Base-by-base conservation (phyloP, 1,140 invertebrate species). In the Ceratoteleas bidentatus region DNA sequence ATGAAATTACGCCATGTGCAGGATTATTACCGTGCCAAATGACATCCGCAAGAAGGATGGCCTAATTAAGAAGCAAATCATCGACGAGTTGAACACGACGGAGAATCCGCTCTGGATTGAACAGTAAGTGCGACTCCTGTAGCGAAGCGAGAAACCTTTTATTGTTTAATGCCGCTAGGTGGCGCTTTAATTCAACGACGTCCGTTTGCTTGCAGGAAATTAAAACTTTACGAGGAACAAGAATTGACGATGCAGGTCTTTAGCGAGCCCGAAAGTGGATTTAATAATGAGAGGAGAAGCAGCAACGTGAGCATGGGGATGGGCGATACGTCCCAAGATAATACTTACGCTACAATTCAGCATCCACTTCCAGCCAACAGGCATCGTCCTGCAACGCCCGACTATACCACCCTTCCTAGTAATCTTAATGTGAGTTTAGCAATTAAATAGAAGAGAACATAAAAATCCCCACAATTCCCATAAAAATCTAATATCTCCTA, bases 101-200 rank as follows among this genome's bases (percentile, higher is more conserved):
- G 97, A 98, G 90, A 98, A 98, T 93, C 97, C 97, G 0, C 91
- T 98, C 0, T 98, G 97, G 97, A 96, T 97, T 50, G 97, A 98
- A 92, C 96, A 97, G 95, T 96, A 88, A 93, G 94, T 40, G 24
- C 24, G 24, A 24, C 4, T 24, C n/a, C n/a, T n/a, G n/a, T n/a
- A n/a, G n/a, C n/a, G n/a, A n/a, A n/a, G n/a, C n/a, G n/a, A n/a
- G n/a, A n/a, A n/a, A 4, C 24, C 24, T 24, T 24, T 24, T 24
- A 24, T 14, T 38, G 33, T 40, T 73, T 45, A 13, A 16, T 38
- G 14, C 43, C 54, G 34, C 43, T 11, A 43, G 14, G 34, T 58
- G 14, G n/a, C 32, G 38, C 15, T 43, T 13, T 14, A 56, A 47
- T 56, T 54, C 14, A 57, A 58, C 10, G n/a, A 33, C 36, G 15